Base-by-base conservation (phyloP, 2,888 invertebrate species). In the Scaptomyza flava region DNA sequence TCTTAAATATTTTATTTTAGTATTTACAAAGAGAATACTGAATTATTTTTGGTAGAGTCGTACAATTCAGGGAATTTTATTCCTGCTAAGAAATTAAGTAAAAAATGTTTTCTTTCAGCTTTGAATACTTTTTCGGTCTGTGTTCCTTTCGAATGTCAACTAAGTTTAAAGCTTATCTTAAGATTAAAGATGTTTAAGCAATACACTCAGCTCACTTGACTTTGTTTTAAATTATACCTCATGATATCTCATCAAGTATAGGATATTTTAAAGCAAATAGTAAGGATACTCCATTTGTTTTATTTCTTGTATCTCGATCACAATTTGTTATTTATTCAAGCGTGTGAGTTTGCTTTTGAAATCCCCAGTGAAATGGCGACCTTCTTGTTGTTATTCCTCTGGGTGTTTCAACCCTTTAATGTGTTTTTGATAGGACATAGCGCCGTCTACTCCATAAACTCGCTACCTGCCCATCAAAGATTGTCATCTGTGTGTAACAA, bases 291-390 rank as follows among this genome's bases (percentile, higher is more conserved):
- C 6, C 11, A 12, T 23, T 2, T 0, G 0, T 1, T n/a, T 42
- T 45, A 46, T 51, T 38, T 12, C 36, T 47, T 51, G 23, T 33
- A 53, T 42, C 50, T 27, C 1, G 46, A 17, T 53, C 47, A 20
- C 58, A 51, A 67, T 80, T 71, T 64, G 36, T 60, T 66, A 77
- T 80, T 71, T 74, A 74, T 65, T 46, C 65, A 68, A 73, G 73
- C 17, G 77, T 46, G 11, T 50, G 46, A 65, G 46, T 53, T 53
- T 17, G 45, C 1, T 9, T 48, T 46, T 66, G 41, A 38, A 65
- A 51, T 62, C 62, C 70, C 70, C 34, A 17, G 71, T 17, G 60
- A 48, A 50, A 53, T 65, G 68, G 64, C 81, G 72, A 68, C 79
- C 30, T 52, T 38, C 30, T 43, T 27, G 62, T 31, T 46, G 11